Evolutionary conservation across 2,113 vertebrate genomes (phyloP).

Genomic region (Theropithecus gelada): DNA sequence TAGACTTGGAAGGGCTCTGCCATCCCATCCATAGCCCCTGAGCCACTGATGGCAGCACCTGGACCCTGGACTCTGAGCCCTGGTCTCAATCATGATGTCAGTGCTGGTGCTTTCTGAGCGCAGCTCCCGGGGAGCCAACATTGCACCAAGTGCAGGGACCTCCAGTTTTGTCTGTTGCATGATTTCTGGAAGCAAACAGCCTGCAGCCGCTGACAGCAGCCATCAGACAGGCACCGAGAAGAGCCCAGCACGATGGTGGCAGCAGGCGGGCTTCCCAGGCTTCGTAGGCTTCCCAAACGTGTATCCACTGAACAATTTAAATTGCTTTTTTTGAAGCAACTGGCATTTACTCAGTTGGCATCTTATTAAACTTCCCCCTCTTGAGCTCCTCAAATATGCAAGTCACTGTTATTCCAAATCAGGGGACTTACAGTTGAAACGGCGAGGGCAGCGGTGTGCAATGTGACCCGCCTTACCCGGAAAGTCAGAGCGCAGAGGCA

Average conservation of each 20-base stretch:
- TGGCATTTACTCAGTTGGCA: conserved; percentile 63
- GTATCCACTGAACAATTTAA: background rate
- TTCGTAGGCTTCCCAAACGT: background rate
- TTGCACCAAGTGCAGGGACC: rapidly evolving
- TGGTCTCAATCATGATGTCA: background rate
- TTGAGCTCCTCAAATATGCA: background rate
- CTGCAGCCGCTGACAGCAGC: rapidly evolving
- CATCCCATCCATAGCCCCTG: rapidly evolving
- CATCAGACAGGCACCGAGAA: rapidly evolving
- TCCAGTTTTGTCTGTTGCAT: rapidly evolving
- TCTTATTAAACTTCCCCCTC: conserved; percentile 35
- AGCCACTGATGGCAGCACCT: background rate
- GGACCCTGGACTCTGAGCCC: background rate
- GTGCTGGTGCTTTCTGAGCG: rapidly evolving
- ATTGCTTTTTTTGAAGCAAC: conserved; percentile 40
- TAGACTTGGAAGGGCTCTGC: background rate
- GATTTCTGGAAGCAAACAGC: no score
- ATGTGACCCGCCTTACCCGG: rapidly evolving
- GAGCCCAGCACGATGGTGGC: rapidly evolving
- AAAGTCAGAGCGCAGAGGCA: background rate
- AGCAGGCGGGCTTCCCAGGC: no score
- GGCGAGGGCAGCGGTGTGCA: background rate
- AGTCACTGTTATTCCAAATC: conserved; percentile 28
- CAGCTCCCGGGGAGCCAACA: background rate
- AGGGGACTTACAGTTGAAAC: background rate